These are phyloP conservation scores for Rhamnusium bicolor DNA, from an alignment of 2,888 invertebrate genomes.

Conservation along the genomic window DNA sequence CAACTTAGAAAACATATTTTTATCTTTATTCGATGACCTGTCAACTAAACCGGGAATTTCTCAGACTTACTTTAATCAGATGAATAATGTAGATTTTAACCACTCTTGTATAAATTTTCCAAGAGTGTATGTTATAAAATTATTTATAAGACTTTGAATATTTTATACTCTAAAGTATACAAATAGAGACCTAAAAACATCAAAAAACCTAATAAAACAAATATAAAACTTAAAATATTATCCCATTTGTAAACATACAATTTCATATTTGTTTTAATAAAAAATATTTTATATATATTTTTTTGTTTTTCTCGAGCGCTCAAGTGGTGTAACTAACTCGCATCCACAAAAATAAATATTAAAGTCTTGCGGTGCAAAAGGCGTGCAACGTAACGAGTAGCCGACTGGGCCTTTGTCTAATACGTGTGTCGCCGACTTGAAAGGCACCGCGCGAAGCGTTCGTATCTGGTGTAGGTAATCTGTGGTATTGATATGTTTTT, in stretches of 20 bases:
- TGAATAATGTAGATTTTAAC: background rate
- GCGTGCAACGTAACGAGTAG: background rate
- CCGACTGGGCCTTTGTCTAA: background rate
- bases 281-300: too few species aligned
- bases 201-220: too few species aligned
- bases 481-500: too few species aligned
- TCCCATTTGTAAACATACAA: too few species aligned
- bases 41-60: background rate
- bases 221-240: too few species aligned
- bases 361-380: background rate
- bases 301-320: constrained; percentile 2
- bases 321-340: constrained; percentile 1
- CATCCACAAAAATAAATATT: constrained; percentile 7
- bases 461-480: background rate
- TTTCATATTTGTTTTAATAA: too few species aligned
- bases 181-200: too few species aligned
- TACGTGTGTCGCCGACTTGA: background rate
- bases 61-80: background rate
- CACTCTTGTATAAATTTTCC: background rate
- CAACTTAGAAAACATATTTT: background rate
- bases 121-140: background rate
- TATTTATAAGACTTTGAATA: background rate
- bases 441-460: background rate
- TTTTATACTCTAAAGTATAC: background rate
- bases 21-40: background rate